phyloP scores from a whole-genome alignment of 2,888 invertebrate species.

The Hofmannophila pseudospretella region DNA sequence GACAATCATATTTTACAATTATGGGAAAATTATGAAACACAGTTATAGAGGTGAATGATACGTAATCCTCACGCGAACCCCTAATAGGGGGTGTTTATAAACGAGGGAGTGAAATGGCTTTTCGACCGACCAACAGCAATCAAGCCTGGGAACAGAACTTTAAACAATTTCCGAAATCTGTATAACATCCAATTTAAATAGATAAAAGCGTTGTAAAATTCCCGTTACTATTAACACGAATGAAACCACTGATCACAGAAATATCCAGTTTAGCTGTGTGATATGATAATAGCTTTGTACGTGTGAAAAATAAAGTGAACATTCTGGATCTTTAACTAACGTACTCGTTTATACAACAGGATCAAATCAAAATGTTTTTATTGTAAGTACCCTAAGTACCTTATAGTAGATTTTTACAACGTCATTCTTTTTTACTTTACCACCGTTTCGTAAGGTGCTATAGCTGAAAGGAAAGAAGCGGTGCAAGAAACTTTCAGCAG shows the following conservation, averaged over 20 bases:
- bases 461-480: too few species aligned
- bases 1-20: constrained; percentile 5
- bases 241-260: constrained; percentile 9
- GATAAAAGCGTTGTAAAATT: constrained; percentile 56
- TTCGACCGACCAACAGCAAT: constrained; percentile 30
- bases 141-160: constrained; percentile 59
- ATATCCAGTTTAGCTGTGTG: too few species aligned
- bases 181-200: constrained; percentile 56
- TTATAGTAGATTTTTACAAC: too few species aligned
- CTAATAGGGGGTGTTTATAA: constrained; percentile 20
- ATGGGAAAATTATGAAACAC: constrained; percentile 4
- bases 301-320: too few species aligned
- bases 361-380: too few species aligned
- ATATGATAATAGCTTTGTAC: too few species aligned
- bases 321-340: too few species aligned
- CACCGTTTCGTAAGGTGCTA: too few species aligned
- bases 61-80: constrained; percentile 30
- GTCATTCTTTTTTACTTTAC: too few species aligned
- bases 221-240: constrained; percentile 31
- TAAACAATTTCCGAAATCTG: constrained; percentile 63
- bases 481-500: too few species aligned
- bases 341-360: too few species aligned
- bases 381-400: too few species aligned
- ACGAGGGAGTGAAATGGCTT: constrained; percentile 52
- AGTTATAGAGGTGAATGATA: constrained; percentile 7